Evolutionary conservation across 2,113 vertebrate species (phyloP).

Genomic region (Tragelaphus buxtoni): DNA sequence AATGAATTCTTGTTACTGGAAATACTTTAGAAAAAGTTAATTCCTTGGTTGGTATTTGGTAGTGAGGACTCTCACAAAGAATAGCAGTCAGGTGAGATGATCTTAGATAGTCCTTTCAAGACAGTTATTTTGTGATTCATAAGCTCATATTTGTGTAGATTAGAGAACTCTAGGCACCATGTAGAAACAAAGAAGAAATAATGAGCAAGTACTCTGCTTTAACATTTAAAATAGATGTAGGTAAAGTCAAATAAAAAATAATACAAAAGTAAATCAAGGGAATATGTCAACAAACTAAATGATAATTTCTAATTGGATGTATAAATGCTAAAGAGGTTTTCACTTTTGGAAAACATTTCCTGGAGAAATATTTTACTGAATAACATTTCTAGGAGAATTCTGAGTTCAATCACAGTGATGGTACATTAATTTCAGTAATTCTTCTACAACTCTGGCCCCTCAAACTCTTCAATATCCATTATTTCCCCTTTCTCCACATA

Average conservation of each 20-base stretch:
- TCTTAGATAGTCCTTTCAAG: not conserved
- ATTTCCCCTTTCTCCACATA: not conserved
- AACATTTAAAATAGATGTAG: not conserved
- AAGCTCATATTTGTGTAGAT: not conserved
- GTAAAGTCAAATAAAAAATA: not conserved
- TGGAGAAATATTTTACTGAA: not conserved
- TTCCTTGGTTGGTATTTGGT: not conserved
- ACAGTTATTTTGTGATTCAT: not conserved
- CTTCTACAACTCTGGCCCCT: not conserved
- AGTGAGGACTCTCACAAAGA: not conserved
- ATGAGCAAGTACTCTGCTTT: not conserved
- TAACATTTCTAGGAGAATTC: not conserved
- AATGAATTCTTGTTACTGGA: not conserved
- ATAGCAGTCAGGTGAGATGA: not conserved
- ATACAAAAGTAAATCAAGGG: not conserved
- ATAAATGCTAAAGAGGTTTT: not conserved
- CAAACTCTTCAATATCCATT: not conserved
- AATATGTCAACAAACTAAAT: not conserved
- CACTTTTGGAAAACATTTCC: not conserved
- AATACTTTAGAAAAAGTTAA: not conserved
- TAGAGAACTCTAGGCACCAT: not conserved
- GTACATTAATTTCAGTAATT: not conserved
- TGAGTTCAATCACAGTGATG: not conserved
- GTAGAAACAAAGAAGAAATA: not conserved
- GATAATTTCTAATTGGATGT: not conserved